These are phyloP conservation scores for Cuculus canorus DNA, from an alignment of 2,797 vertebrate genomes.

Conservation along the genomic window DNA sequence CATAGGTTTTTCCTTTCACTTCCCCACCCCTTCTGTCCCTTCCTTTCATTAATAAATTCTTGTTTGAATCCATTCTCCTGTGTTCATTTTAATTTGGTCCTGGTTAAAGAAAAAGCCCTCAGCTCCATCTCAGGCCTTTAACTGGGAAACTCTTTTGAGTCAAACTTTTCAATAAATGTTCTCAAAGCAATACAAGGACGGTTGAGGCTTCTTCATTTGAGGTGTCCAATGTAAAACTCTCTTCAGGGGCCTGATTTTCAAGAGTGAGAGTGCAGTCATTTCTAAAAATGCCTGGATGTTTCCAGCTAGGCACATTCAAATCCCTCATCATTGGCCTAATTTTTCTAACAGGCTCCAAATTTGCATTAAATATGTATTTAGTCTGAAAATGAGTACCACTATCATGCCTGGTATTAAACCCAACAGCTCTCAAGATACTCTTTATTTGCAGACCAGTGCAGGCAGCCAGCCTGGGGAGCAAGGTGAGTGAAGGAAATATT, in stretches of 20 bases:
- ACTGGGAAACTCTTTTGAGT: neutral
- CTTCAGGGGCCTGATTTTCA: neutral
- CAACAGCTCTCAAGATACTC: neutral
- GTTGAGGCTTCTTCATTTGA: neutral
- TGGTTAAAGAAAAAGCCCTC: constrained; percentile 1
- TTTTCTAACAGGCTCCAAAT: neutral
- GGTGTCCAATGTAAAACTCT: neutral
- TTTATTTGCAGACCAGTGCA: neutral
- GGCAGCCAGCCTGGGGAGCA: neutral
- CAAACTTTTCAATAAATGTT: too few relatives aligned
- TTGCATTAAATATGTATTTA: neutral
- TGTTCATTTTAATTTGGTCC: constrained; percentile 60
- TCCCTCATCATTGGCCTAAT: neutral
- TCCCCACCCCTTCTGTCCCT: neutral
- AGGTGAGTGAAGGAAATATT: neutral
- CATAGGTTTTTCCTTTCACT: neutral
- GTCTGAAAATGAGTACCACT: neutral
- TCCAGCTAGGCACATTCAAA: neutral
- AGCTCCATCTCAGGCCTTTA: neutral
- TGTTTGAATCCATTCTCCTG: constrained; percentile 51
- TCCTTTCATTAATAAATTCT: constrained; percentile 37
- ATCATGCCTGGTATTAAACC: neutral
- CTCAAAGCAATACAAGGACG: too few relatives aligned
- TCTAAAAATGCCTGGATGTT: neutral
- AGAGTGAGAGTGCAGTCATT: neutral